Evolutionary conservation across 2,113 vertebrate species (phyloP).

Genomic region (Mionectes macconnelli): DNA sequence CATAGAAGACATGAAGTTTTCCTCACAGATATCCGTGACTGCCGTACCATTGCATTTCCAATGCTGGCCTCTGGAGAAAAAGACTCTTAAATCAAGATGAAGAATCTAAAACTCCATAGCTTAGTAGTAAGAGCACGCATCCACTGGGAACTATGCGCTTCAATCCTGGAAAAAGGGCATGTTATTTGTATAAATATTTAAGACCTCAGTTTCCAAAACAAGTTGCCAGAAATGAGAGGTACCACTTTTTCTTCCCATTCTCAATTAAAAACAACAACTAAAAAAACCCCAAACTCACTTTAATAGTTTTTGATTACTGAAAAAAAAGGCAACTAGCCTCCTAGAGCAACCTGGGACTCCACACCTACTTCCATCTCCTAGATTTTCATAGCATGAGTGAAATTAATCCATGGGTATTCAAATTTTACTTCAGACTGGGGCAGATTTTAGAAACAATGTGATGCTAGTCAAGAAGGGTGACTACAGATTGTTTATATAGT

Average conservation of each 20-base stretch:
- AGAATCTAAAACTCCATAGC: slow-evolving; percentile 28
- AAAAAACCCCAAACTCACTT: not conserved
- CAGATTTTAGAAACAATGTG: not conserved
- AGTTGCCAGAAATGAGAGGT: not conserved
- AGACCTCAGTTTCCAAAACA: not conserved
- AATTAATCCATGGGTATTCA: not conserved
- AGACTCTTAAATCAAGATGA: slow-evolving; percentile 22
- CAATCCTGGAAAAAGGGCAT: slow-evolving; percentile 21
- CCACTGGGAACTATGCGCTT: slow-evolving; percentile 4
- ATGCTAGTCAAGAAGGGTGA: not conserved
- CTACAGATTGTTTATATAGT: not conserved
- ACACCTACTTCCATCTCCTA: not conserved
- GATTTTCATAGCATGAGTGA: not conserved
- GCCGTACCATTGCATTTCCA: not conserved
- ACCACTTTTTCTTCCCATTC: not conserved
- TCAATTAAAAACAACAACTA: not conserved
- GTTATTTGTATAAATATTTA: not conserved
- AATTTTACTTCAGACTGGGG: not conserved
- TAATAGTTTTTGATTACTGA: not conserved
- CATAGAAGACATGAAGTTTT: not conserved
- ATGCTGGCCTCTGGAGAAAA: slow-evolving; percentile 1
- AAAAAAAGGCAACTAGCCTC: not conserved
- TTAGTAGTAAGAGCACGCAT: not conserved
- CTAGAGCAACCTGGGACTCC: not conserved
- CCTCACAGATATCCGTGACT: not conserved